phyloP scores from a whole-genome alignment of 2,113 vertebrate species.

The Hoplias malabaricus region DNA sequence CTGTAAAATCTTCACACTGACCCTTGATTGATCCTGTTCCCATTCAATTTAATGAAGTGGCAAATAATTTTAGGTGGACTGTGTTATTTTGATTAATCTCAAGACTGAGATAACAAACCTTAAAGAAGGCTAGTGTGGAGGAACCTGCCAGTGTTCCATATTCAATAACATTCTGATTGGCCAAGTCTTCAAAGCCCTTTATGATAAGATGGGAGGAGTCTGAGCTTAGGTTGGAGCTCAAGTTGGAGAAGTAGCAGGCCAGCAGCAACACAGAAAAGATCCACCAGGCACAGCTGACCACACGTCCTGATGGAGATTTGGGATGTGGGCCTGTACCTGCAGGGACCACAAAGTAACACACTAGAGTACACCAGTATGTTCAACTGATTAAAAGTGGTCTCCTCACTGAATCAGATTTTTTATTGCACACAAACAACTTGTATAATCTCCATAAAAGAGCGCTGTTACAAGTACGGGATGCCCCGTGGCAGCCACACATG shows the following conservation, averaged over 20 bases:
- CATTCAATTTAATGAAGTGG: too few species aligned
- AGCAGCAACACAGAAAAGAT: slow-evolving; percentile 80
- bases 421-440: too few species aligned
- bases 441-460: too few species aligned
- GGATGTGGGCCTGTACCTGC: slow-evolving; percentile 82
- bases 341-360: slow-evolving; percentile 10
- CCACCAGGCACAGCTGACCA: slow-evolving; percentile 85
- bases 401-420: too few species aligned
- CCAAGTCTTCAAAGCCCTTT: slow-evolving; percentile 84
- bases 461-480: too few species aligned
- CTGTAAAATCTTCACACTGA: too few species aligned
- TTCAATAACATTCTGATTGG: slow-evolving; percentile 80
- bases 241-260: slow-evolving; percentile 83
- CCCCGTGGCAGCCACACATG: too few species aligned
- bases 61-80: too few species aligned
- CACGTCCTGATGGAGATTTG: slow-evolving; percentile 76
- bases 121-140: slow-evolving; percentile 84
- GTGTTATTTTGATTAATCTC: neutral
- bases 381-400: too few species aligned
- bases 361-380: too few species aligned
- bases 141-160: slow-evolving; percentile 82
- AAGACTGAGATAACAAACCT: slow-evolving; percentile 64
- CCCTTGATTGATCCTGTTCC: too few species aligned
- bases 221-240: slow-evolving; percentile 70
- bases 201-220: slow-evolving; percentile 71